A percentile compares a stretch with the other conserved stretches of the same genome.
Conservation (phyloP, 2,113 vertebrate species). For the Heterochromis multidens region DNA sequence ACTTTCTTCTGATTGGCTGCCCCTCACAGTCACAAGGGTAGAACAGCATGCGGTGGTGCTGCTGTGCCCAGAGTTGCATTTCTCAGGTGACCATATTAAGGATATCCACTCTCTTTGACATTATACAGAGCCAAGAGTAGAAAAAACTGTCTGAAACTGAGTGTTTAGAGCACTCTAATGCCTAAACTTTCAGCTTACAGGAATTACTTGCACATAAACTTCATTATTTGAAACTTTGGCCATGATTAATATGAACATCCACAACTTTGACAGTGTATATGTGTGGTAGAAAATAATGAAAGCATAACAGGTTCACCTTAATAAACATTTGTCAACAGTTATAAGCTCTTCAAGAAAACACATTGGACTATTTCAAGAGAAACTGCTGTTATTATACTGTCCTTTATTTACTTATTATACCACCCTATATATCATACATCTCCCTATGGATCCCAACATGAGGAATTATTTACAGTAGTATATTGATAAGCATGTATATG, state of each 20-base stretch:
- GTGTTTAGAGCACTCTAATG: background rate
- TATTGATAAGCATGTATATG: background rate
- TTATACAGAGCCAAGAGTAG: background rate
- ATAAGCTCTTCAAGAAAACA: background rate
- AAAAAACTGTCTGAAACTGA: background rate
- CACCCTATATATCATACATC: too few relatives aligned
- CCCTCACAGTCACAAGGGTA: accelerated
- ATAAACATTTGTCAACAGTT: accelerated
- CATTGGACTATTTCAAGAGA: background rate
- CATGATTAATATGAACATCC: background rate
- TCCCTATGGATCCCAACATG: background rate
- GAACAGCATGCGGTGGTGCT: accelerated
- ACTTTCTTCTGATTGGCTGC: background rate
- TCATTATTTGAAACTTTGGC: background rate
- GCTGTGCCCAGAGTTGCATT: background rate
- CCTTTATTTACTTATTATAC: background rate
- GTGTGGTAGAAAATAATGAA: background rate
- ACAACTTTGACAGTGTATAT: background rate
- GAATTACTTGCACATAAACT: background rate
- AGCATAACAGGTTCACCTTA: background rate
- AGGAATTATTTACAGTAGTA: background rate
- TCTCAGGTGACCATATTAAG: background rate
- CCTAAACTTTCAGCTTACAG: background rate
- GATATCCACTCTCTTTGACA: background rate
- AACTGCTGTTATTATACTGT: background rate